Evolutionary conservation across 1,140 invertebrate genomes (phyloP).

Genomic region (Leguminivora glycinivorella): DNA sequence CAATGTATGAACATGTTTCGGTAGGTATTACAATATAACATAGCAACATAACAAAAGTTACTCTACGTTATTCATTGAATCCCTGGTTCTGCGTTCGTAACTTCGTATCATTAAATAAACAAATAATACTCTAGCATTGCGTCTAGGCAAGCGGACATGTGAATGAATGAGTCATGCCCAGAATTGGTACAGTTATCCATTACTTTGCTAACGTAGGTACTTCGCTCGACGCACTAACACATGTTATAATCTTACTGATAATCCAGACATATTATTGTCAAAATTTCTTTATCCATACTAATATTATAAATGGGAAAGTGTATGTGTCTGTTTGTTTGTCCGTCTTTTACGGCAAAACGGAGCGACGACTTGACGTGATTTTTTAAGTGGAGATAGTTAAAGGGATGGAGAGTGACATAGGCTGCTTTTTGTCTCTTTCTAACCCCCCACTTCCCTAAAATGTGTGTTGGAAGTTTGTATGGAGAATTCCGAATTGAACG

Average conservation of each 20-base stretch:
- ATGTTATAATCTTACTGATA: neutral
- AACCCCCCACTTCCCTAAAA: too few relatives aligned
- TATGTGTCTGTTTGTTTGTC: too few relatives aligned
- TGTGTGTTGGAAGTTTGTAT: too few relatives aligned
- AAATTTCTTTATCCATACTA: too few relatives aligned
- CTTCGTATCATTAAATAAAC: slow-evolving; percentile 17
- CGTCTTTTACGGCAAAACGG: too few relatives aligned
- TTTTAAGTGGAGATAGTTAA: too few relatives aligned
- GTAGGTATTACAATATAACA: too few relatives aligned
- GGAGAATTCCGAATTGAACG: too few relatives aligned
- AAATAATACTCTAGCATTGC: slow-evolving; percentile 48
- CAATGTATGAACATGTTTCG: neutral
- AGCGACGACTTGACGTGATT: too few relatives aligned
- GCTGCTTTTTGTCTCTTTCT: too few relatives aligned
- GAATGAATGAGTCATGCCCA: slow-evolving; percentile 72
- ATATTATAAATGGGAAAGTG: too few relatives aligned
- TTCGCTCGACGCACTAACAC: neutral
- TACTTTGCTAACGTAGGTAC: slow-evolving; percentile 43
- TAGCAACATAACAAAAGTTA: slow-evolving; percentile 1
- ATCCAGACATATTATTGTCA: neutral
- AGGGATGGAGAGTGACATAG: too few relatives aligned
- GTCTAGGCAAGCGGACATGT: slow-evolving; percentile 50
- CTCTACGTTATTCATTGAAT: slow-evolving; percentile 23
- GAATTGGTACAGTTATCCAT: slow-evolving; percentile 66
- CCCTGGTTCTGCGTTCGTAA: slow-evolving; percentile 24